Evolutionary conservation across 2,797 vertebrate species (phyloP).

Genomic region (Scleropages formosus): DNA sequence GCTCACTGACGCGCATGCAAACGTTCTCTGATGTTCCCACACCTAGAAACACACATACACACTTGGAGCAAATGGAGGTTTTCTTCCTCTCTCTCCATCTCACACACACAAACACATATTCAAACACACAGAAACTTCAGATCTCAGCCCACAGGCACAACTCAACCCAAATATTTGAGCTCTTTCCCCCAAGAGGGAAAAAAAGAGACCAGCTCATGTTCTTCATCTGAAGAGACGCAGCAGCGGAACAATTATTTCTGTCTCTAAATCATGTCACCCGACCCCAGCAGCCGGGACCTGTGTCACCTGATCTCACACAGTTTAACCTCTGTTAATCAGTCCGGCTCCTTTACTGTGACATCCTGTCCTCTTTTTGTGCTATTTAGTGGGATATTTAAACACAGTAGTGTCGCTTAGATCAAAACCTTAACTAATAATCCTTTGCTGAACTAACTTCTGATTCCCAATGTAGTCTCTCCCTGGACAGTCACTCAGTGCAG

Average conservation of each 20-base stretch:
- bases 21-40: neutral
- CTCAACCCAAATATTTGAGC: neutral
- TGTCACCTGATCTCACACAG: neutral
- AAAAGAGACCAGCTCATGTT: slow-evolving; percentile 16
- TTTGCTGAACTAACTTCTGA: no score
- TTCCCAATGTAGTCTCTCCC: no score
- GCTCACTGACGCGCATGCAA: no score
- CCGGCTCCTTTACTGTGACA: slow-evolving; percentile 11
- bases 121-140: no score
- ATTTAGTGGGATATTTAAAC: neutral
- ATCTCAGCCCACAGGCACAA: neutral
- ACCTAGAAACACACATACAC: neutral
- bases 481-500: no score
- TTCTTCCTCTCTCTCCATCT: neutral
- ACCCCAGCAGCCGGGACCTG: neutral
- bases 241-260: slow-evolving; percentile 26
- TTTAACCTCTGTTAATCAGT: slow-evolving; percentile 6
- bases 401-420: neutral
- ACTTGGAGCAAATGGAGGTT: neutral
- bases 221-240: slow-evolving; percentile 12
- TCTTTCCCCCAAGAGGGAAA: slow-evolving; percentile 9
- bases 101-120: neutral
- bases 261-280: slow-evolving; percentile 19
- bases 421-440: neutral
- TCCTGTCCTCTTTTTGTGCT: slow-evolving; percentile 9